Evolutionary conservation across 2,797 vertebrate genomes (phyloP), one percentile per base, ranked within the genome.

Genomic region (Tangara arthus): DNA sequence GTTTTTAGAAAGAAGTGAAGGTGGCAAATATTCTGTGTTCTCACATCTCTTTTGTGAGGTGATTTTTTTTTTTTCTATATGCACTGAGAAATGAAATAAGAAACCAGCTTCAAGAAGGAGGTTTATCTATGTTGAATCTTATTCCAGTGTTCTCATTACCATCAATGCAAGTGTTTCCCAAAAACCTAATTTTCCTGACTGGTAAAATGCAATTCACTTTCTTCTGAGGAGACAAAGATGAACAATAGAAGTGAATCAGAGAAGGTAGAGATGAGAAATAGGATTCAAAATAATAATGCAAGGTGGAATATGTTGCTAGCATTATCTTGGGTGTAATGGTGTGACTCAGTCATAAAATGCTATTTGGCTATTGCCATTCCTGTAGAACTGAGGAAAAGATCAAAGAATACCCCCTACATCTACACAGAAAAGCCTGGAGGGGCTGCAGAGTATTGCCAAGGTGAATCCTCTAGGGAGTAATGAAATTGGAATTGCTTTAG

Each of bases 401-500:
- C 91, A 96, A 96, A 95, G 44, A 72, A 46, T 71, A 71, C 53
- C 47, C 55, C 83, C 80, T 90, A 12, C 52, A 27, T 47, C 20
- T 61, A 8, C 44, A 11, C 27, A 73, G 86, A 73, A 65, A 60
- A 83, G 57, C 82, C 79, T 70, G 63, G 65, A 78, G 81, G 87
- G 75, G 18, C 15, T 89, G 71, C 69, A 41, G 15, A 13, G 34
- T 59, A 55, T 63, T 85, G 68, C 66, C 41, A 79, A 83, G 70
- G 72, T 93, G 66, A 96, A 89, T 93, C 34, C 71, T 90, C 68
- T 27, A 37, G 73, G 61, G 94, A 76, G 15, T 80, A 90, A 95
- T 87, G 80, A 90, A 94, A 69, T 21, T 85, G 83, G 63, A 94
- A 95, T 87, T 93, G 83, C 88, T 91, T 92, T 87, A 94, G 70